Evolutionary conservation across 2,888 invertebrate genomes (phyloP), one percentile per base, ranked within the genome.

Genomic region (Troides helena): DNA sequence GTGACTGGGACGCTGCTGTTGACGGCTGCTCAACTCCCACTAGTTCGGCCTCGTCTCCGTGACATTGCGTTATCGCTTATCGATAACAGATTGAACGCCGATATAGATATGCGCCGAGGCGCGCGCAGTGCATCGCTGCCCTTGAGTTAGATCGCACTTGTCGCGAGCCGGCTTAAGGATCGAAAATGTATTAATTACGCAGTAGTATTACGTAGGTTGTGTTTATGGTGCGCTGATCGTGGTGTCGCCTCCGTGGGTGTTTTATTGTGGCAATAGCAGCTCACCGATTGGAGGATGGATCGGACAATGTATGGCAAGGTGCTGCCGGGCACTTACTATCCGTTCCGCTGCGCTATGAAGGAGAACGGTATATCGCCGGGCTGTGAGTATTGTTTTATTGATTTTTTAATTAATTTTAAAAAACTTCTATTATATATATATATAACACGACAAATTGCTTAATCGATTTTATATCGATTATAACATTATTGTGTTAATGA

Each of bases 251-350:
- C 79, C 78, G 91, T 90, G 90, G 89, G 90, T 89, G 88, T 85
- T 84, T 86, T 85, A 84, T 86, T 87, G 85, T 83, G 83, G 66
- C 82, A 84, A 85, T 88, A 83, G 83, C 85, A 81, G 81, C 83
- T 81, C 78, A 78, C 81, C 82, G 85, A 92, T 90, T 89, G 86
- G 83, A 87, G 80, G 80, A 97, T 97, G 97, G 97, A 97, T 94
- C 95, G 97, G 85, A 96, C 97, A 86, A 97, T 97, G 97, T 97
- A 97, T 87, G 97, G 97, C 77, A 97, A 97, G 93, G 94, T 97
- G 83, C 95, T 95, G 85, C 97, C 96, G 68, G 96, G 97, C 81
- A 96, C 96, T 84, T 95, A 97, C 88, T 96, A 97, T 82, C 97
- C 97, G 67, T 97, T 96, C 89, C 95, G 97, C 88, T 97, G 97